phyloP scores from a whole-genome alignment of 2,888 invertebrate genomes.

The Caenorhabditis sp. region DNA sequence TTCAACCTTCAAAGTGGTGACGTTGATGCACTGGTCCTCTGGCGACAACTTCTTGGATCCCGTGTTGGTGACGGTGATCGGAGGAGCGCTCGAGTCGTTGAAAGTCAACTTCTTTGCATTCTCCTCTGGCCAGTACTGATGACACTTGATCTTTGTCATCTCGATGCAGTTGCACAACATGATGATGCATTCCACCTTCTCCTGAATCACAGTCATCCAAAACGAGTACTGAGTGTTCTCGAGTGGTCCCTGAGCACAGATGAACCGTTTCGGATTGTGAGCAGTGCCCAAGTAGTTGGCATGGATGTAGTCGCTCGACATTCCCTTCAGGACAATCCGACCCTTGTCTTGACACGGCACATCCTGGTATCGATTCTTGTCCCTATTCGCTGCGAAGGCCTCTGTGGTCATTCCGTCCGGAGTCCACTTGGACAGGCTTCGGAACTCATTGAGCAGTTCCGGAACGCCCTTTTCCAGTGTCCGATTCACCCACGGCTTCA shows the following conservation, averaged over 20 bases:
- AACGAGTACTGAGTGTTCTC: slow-evolving; percentile 64
- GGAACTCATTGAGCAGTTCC: slow-evolving; percentile 70
- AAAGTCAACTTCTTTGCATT: slow-evolving; percentile 48
- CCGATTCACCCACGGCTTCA: slow-evolving; percentile 67
- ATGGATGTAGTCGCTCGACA: slow-evolving; percentile 70
- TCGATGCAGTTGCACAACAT: slow-evolving; percentile 76
- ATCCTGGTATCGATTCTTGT: slow-evolving; percentile 68
- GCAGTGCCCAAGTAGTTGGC: slow-evolving; percentile 72
- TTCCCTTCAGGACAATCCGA: slow-evolving; percentile 66
- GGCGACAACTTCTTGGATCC: slow-evolving; percentile 30
- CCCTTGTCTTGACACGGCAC: slow-evolving; percentile 72
- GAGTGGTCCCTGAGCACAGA: slow-evolving; percentile 74
- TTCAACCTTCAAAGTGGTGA: slow-evolving; percentile 44
- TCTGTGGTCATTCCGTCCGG: slow-evolving; percentile 70
- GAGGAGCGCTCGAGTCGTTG: too few relatives aligned
- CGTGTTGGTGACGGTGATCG: slow-evolving; percentile 28
- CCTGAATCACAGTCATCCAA: slow-evolving; percentile 66
- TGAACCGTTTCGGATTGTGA: slow-evolving; percentile 69
- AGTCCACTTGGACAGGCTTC: slow-evolving; percentile 68
- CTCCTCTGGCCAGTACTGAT: slow-evolving; percentile 59
- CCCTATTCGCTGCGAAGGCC: slow-evolving; percentile 68
- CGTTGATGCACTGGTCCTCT: slow-evolving; percentile 52
- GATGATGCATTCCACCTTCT: slow-evolving; percentile 58
- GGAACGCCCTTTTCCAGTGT: slow-evolving; percentile 70
- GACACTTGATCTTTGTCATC: slow-evolving; percentile 62